Evolutionary conservation across 2,113 vertebrate species (phyloP), one percentile per base, ranked within the genome.

Genomic region (Cairina moschata): DNA sequence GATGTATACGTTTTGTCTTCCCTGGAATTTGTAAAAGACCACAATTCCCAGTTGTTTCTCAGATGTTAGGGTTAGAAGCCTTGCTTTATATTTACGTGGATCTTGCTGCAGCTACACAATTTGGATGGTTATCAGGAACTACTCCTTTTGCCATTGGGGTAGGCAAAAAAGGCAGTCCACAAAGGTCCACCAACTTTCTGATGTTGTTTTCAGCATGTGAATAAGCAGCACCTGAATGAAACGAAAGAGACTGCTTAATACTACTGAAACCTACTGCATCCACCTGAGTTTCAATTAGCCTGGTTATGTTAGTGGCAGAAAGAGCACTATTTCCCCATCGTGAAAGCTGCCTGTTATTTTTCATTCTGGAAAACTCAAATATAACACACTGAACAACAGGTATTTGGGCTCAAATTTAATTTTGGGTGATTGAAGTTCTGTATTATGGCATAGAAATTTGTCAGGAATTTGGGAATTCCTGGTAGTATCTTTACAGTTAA

Each of bases 141-240:
- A 99, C 98, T 40, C 99, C 99, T 95, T 99, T 99, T 25, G 99
- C 99, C 99, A 99, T 99, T 10, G 99, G 99, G 2, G 99, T 99
- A 90, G 99, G 98, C 91, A 99, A 97, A 97, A 99, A 99, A 8
- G 99, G 99, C 83, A 99, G 55, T 11, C 98, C 97, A 82, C 96
- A 98, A 7, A 90, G 93, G 56, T 99, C 98, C 91, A 99, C 98
- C 97, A 99, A 81, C 79, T 98, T 98, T 78, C 95, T 96, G 86
- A 99, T 93, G 87, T 82, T 98, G 23, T 86, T 82, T 97, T 99
- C 99, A 60, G 99, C 99, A 68, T 13, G 97, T 48, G 98, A 98
- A 86, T 99, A 99, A 52, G 99, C 99, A 78, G 99, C 99, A 96
- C 99, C 99, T 99, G 91, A 88, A 96, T 68, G 74, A 89, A 97